These are phyloP conservation scores for Cryptoleucopteryx plumbea DNA, from an alignment of 2,113 vertebrate genomes.

Conservation along the genomic window DNA sequence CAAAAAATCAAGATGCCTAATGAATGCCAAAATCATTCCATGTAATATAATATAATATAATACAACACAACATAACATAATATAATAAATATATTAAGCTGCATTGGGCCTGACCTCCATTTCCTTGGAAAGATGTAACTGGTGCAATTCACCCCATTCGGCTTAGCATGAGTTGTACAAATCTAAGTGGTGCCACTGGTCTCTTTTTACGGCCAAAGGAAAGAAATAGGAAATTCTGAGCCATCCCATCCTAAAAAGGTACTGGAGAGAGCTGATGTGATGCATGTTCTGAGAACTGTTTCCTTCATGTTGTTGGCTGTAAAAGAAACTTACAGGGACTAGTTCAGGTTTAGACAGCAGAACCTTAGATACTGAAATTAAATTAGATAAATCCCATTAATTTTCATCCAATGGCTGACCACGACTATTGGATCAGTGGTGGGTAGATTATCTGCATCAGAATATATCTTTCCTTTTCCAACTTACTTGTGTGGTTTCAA, in stretches of 20 bases:
- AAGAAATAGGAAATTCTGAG: neutral
- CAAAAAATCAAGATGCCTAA: neutral
- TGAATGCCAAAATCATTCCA: neutral
- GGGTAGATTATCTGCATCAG: neutral
- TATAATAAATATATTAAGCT: neutral
- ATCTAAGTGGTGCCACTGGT: neutral
- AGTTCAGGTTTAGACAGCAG: neutral
- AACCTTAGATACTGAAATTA: neutral
- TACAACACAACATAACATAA: too few species aligned
- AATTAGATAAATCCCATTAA: neutral
- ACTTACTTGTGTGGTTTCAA: conserved; percentile 7
- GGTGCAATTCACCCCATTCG: rapidly evolving
- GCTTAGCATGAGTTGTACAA: neutral
- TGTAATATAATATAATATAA: neutral
- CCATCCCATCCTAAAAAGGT: neutral
- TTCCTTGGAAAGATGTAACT: neutral
- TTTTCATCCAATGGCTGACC: neutral
- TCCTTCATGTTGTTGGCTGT: neutral
- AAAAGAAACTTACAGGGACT: neutral
- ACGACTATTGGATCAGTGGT: neutral
- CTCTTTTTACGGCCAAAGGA: neutral
- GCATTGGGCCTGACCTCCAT: neutral
- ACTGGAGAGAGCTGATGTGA: neutral
- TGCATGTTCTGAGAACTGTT: rapidly evolving
- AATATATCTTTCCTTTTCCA: neutral